These are phyloP conservation scores for Cyclargus thomasi DNA, from an alignment of 1,140 invertebrate species.

Conservation along the genomic window DNA sequence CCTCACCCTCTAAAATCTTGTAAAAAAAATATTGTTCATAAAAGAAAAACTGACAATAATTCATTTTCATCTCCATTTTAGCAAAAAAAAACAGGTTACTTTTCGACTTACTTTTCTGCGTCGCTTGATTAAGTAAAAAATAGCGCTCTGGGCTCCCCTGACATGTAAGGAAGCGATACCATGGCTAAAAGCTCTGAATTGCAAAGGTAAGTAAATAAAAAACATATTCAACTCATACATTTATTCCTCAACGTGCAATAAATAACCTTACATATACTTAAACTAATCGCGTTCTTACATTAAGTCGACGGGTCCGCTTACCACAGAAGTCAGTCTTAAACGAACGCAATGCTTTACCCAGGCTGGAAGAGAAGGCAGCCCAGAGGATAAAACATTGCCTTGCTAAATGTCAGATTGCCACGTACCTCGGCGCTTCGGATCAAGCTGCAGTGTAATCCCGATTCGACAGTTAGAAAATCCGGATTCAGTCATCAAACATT, in stretches of 20 bases:
- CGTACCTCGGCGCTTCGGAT: conserved; percentile 37
- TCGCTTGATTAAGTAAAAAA: too few relatives aligned
- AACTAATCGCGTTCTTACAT: conserved; percentile 34
- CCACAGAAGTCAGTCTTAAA: conserved; percentile 56
- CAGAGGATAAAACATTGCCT: conserved; percentile 56
- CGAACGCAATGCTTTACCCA: conserved; percentile 48
- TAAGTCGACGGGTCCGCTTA: conserved; percentile 67
- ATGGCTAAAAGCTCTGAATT: too few relatives aligned
- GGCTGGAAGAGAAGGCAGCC: conserved; percentile 34
- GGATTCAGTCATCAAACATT: too few relatives aligned
- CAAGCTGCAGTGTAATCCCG: conserved; percentile 32
- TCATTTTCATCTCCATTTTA: too few relatives aligned
- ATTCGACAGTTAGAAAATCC: background rate
- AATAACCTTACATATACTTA: conserved; percentile 60
- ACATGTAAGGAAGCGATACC: too few relatives aligned
- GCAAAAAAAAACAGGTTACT: too few relatives aligned
- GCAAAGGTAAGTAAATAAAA: conserved; percentile 26
- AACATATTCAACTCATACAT: conserved; percentile 33
- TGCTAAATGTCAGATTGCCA: conserved; percentile 71
- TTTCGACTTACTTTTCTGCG: too few relatives aligned
- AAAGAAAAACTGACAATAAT: too few relatives aligned
- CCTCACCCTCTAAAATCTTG: too few relatives aligned
- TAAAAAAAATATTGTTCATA: too few relatives aligned
- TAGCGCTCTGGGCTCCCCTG: too few relatives aligned
- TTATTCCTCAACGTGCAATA: conserved; percentile 68